Evolutionary conservation across 2,888 invertebrate species (phyloP).

Genomic region (Sylvicola cinctus): DNA sequence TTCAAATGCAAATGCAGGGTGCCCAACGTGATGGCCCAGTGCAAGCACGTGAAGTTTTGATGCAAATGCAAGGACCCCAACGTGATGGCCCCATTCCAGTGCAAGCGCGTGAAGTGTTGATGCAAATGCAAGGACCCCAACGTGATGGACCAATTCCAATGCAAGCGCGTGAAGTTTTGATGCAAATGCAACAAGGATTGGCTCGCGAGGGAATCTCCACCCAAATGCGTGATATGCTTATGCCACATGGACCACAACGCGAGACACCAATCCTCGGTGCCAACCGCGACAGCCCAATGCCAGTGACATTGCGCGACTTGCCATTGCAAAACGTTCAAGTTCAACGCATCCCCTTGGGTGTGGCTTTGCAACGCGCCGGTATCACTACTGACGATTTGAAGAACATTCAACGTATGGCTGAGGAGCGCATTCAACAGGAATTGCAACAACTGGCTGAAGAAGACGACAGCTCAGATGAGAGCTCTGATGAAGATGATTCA

Average conservation of each 20-base stretch:
- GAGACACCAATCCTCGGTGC: no score
- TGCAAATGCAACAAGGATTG: conserved; percentile 6
- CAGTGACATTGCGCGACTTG: no score
- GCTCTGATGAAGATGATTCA: background rate
- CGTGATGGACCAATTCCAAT: background rate
- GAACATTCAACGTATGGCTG: conserved; percentile 25
- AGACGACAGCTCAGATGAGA: conserved; percentile 13
- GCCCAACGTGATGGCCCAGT: no score
- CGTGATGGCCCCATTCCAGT: no score
- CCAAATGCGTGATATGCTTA: conserved; percentile 4
- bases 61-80: no score
- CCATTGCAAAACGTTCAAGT: conserved; percentile 12
- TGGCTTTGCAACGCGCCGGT: conserved; percentile 23
- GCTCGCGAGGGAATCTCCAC: background rate
- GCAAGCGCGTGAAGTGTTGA: no score
- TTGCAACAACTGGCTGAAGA: conserved; percentile 20
- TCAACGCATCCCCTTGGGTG: conserved; percentile 21
- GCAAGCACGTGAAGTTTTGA: no score
- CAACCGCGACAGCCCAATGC: no score
- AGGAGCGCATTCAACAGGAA: conserved; percentile 23
- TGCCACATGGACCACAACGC: conserved; percentile 5
- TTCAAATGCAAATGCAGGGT: no score
- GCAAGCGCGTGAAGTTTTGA: background rate
- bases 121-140: no score
- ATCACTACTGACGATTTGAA: conserved; percentile 24